A percentile compares a stretch with the other conserved stretches of the same genome.
phyloP scores from a whole-genome alignment of 2,888 invertebrate genomes.

The Hipparchia semele region DNA sequence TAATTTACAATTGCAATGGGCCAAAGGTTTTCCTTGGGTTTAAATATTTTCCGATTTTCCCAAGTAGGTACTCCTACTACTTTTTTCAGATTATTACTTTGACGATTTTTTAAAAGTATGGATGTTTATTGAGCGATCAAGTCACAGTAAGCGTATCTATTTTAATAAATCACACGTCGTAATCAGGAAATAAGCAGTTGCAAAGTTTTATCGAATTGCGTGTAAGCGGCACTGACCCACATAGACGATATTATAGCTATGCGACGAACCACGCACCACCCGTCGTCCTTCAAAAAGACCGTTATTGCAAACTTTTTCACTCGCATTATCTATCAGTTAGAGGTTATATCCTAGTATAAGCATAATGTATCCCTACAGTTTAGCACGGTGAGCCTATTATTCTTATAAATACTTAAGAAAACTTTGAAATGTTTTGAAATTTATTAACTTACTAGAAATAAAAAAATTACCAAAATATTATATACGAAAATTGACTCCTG shows the following conservation, averaged over 20 bases:
- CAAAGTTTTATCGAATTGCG: constrained; percentile 78
- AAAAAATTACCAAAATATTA: no score
- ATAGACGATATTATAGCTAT: constrained; percentile 57
- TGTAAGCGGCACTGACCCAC: constrained; percentile 80
- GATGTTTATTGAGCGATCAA: background rate
- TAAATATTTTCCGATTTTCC: background rate
- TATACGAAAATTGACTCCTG: no score
- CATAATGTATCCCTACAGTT: no score
- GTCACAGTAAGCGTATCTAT: background rate
- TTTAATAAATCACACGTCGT: background rate
- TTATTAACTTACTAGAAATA: no score
- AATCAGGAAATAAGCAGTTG: constrained; percentile 54
- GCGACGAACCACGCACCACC: constrained; percentile 65
- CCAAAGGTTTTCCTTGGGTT: background rate
- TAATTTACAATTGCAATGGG: background rate
- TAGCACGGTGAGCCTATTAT: no score
- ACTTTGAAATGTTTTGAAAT: no score
- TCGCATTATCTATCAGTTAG: background rate
- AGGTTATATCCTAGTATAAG: background rate
- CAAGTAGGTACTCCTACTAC: background rate
- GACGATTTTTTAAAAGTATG: background rate
- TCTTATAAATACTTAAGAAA: no score
- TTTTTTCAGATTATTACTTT: background rate
- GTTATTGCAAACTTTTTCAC: constrained; percentile 45
- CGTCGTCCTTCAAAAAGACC: constrained; percentile 61